Evolutionary conservation across 2,797 vertebrate genomes (phyloP).

Genomic region (Distichodus sexfasciatus): DNA sequence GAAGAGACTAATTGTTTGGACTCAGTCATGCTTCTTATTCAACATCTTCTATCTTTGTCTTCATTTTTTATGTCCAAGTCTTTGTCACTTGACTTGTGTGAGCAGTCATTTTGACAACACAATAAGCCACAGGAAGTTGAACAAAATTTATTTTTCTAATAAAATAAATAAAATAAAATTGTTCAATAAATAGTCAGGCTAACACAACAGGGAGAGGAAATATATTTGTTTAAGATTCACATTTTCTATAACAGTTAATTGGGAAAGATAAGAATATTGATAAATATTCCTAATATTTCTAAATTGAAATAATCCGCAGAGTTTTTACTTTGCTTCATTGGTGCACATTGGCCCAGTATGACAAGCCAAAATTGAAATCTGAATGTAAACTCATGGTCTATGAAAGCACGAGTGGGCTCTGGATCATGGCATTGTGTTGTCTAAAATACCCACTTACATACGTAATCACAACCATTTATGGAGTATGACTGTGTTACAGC

Average conservation of each 20-base stretch:
- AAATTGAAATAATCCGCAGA: too few species aligned
- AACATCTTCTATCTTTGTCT: not conserved
- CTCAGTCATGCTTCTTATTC: not conserved
- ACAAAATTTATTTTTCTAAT: too few species aligned
- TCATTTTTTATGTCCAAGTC: not conserved
- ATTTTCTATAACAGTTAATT: too few species aligned
- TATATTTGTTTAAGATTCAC: too few species aligned
- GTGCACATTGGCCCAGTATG: too few species aligned
- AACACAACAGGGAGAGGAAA: too few species aligned
- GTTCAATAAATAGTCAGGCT: too few species aligned
- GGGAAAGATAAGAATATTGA: too few species aligned
- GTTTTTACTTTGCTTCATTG: too few species aligned
- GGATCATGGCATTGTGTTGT: not conserved
- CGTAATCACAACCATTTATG: not conserved
- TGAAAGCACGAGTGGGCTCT: not conserved
- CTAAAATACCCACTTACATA: not conserved
- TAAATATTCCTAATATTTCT: too few species aligned
- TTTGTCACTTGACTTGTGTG: not conserved
- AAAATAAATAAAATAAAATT: not conserved
- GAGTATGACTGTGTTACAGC: conserved; percentile 10
- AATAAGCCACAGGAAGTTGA: not conserved
- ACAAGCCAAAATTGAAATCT: too few species aligned
- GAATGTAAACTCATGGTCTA: too few species aligned
- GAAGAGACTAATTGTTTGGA: not conserved
- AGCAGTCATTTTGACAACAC: not conserved